Evolutionary conservation across 2,888 invertebrate species (phyloP), one percentile per base, ranked within the genome.

Genomic region (Steromphala cineraria): DNA sequence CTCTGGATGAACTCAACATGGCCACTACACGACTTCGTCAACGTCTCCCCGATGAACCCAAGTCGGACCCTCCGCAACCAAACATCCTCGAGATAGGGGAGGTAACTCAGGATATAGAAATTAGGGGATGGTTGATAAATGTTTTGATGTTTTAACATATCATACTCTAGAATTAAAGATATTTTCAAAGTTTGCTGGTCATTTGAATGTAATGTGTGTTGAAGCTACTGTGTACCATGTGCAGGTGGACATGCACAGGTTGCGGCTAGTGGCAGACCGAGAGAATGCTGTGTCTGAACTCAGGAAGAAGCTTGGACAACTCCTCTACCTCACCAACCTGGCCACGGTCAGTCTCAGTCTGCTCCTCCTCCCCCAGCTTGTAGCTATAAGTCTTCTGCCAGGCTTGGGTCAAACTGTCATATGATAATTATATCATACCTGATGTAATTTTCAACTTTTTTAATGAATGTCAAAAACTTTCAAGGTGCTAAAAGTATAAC

Each of bases 1-100:
- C 96, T 0, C 94, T 95, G 81, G 96, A 97, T 92, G 96, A 97
- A 93, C 91, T 96, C 67, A 95, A 95, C 88, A 96, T 96, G 95
- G 96, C 96, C 55, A 96, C 95, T 89, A 94, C 95, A 84, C 93
- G 96, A 78, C 90, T 95, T 79, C 92, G 95, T 76, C 88, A 95
- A 10, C 89, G 94, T 0, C 87, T 90, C 17, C 90, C 92, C 0
- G 94, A 94, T 85, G 95, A 95, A 82, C 92, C 92, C 17, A 81
- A 82, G 28, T 80, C 89, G 31, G 90, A 90, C 52, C 86, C 86
- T 24, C 89, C 88, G 17, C 90, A 88, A 75, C 81, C 85, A 0
- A 84, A 92, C 81, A 84, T 90, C 17, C 78, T 89, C 10, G 75
- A 75, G 75, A 75, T 2, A 75, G 75, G 75, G 19, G 52, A 75